Conservation (phyloP, 2,888 invertebrate genomes). For the Drosophila pseudotalamancana region DNA sequence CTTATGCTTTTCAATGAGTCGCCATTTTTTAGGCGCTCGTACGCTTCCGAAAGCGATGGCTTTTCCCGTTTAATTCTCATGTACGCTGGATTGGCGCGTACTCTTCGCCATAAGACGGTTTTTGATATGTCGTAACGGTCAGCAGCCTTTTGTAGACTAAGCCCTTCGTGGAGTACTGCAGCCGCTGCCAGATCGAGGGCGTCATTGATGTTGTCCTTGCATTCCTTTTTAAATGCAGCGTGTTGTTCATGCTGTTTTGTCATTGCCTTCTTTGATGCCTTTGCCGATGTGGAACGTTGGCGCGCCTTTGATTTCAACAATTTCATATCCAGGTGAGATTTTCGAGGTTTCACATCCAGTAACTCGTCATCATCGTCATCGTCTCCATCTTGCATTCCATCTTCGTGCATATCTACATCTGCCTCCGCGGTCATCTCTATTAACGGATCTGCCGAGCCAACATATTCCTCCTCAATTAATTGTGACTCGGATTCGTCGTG, state of each 20-base stretch:
- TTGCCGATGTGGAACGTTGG: constrained; percentile 37
- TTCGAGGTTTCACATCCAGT: constrained; percentile 58
- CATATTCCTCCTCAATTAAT: constrained; percentile 79
- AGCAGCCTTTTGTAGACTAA: constrained; percentile 83
- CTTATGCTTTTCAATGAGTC: constrained; percentile 83
- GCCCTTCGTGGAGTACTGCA: constrained; percentile 81
- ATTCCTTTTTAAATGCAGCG: constrained; percentile 55
- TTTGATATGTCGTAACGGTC: constrained; percentile 83
- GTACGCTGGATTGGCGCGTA: constrained; percentile 82
- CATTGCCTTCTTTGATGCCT: constrained; percentile 36
- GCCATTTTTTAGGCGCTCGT: constrained; percentile 81
- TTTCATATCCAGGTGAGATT: constrained; percentile 48
- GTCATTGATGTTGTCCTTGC: constrained; percentile 67
- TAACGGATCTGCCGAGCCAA: constrained; percentile 59
- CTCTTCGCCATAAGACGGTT: constrained; percentile 83
- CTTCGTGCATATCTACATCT: constrained; percentile 59
- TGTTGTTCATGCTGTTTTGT: constrained; percentile 50
- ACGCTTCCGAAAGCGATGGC: constrained; percentile 80
- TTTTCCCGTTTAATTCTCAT: constrained; percentile 82
- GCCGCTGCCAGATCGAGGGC: constrained; percentile 81
- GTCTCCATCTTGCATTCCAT: constrained; percentile 47
- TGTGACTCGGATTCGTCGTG: constrained; percentile 73
- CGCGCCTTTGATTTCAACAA: constrained; percentile 30
- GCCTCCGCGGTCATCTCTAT: constrained; percentile 65
- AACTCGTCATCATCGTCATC: constrained; percentile 58